Evolutionary conservation across 2,888 invertebrate genomes (phyloP).

Genomic region (Taphrorychus bicolor): DNA sequence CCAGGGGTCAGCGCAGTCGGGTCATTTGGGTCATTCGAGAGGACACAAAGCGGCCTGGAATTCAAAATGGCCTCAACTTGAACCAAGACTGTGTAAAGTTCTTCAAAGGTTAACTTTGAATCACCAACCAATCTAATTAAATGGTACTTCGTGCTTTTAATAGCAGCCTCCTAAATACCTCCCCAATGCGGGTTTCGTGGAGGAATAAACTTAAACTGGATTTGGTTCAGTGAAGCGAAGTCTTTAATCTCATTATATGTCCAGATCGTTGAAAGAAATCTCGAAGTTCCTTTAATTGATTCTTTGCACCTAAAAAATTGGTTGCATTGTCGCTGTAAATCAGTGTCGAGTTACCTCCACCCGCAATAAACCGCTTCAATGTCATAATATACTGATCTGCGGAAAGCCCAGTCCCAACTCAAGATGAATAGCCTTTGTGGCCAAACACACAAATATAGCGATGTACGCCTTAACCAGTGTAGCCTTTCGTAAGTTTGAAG

Average conservation of each 20-base stretch:
- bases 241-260: constrained; percentile 1
- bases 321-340: constrained; percentile 24
- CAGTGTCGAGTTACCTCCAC: constrained; percentile 14
- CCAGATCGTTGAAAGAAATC: constrained; percentile 18
- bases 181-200: constrained; percentile 41
- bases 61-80: constrained; percentile 51
- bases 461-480: constrained; percentile 20
- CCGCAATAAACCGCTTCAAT: constrained; percentile 22
- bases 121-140: constrained; percentile 44
- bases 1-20: constrained; percentile 10
- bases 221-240: constrained; percentile 9
- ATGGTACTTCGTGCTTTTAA: constrained; percentile 50
- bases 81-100: constrained; percentile 47
- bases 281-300: constrained; percentile 16
- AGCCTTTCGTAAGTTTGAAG: constrained; percentile 33
- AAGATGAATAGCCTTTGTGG: constrained; percentile 18
- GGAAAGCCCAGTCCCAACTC: constrained; percentile 19
- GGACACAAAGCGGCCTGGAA: constrained; percentile 1
- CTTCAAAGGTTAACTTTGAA: constrained; percentile 46
- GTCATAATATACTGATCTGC: constrained; percentile 18
- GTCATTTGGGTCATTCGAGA: constrained; percentile 29
- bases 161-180: constrained; percentile 51
- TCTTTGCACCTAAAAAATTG: constrained; percentile 20
- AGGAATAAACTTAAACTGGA: constrained; percentile 21
- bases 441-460: constrained; percentile 18